These are phyloP conservation scores for Erynnis tages DNA, from an alignment of 2,888 invertebrate species.

Conservation along the genomic window DNA sequence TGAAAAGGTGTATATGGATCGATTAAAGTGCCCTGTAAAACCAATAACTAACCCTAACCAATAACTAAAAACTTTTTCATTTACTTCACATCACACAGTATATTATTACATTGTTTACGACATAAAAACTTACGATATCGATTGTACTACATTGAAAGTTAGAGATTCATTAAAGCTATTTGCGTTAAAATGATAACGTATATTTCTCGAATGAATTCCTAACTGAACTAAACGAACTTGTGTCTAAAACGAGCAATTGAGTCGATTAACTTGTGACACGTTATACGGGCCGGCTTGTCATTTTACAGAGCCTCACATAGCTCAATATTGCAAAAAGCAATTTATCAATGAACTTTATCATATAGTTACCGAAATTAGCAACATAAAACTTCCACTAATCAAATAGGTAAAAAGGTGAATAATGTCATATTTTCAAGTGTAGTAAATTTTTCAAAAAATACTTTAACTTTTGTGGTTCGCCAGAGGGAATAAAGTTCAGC, in stretches of 20 bases:
- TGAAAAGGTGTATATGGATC: no score
- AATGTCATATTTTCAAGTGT: no score
- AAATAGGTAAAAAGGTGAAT: not conserved
- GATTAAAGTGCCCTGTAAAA: no score
- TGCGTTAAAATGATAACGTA: constrained; percentile 13
- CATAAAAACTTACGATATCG: not conserved
- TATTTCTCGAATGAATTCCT: constrained; percentile 13
- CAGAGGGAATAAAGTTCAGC: no score
- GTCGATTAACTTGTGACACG: constrained; percentile 22
- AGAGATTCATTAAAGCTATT: constrained; percentile 12
- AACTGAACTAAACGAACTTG: constrained; percentile 16
- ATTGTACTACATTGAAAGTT: constrained; percentile 9
- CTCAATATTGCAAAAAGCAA: not conserved
- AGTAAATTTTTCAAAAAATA: no score
- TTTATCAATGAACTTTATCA: not conserved
- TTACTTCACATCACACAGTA: no score
- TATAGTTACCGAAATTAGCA: no score
- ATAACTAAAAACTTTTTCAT: no score
- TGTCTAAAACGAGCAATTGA: constrained; percentile 25
- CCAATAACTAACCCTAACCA: no score
- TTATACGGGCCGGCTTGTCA: constrained; percentile 11
- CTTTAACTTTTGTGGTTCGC: no score
- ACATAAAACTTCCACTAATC: not conserved
- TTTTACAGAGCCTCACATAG: constrained; percentile 6
- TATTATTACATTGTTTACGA: no score